Conservation (phyloP, 2,113 vertebrate genomes). For the Physeter macrocephalus region DNA sequence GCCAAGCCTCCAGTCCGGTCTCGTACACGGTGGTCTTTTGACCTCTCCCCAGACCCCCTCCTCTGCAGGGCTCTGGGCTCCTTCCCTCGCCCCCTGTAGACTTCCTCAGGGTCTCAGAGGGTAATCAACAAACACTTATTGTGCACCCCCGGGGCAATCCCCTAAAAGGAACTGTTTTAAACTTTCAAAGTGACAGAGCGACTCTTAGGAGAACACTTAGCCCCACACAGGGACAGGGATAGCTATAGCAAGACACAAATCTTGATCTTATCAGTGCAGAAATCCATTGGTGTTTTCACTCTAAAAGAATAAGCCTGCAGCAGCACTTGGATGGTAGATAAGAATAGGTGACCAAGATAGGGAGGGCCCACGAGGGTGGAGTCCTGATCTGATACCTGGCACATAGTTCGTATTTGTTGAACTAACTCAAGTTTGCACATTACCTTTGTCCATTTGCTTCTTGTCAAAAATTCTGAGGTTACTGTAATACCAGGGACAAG, state of each 20-base stretch:
- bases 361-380: background rate
- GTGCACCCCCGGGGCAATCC: background rate
- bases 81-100: background rate
- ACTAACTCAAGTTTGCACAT: background rate
- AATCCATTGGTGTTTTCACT: background rate
- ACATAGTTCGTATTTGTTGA: background rate
- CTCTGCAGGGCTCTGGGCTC: background rate
- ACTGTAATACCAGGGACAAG: background rate
- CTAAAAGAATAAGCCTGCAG: background rate
- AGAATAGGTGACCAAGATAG: background rate
- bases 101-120: background rate
- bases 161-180: background rate
- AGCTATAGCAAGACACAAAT: background rate
- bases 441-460: background rate
- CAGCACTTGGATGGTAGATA: background rate
- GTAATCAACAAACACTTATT: background rate
- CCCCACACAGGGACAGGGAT: background rate
- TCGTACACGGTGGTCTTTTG: background rate
- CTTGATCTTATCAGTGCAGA: background rate
- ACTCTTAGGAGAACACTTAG: background rate
- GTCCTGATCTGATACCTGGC: background rate
- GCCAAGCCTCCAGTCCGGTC: background rate
- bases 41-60: background rate
- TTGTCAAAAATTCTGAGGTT: constrained; percentile 11
- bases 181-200: background rate